Percentiles rank a stretch among this genome's conserved stretches.
These are phyloP conservation scores for Lasioglossum lativentre DNA, from an alignment of 2,888 invertebrate genomes.

Conservation along the genomic window DNA sequence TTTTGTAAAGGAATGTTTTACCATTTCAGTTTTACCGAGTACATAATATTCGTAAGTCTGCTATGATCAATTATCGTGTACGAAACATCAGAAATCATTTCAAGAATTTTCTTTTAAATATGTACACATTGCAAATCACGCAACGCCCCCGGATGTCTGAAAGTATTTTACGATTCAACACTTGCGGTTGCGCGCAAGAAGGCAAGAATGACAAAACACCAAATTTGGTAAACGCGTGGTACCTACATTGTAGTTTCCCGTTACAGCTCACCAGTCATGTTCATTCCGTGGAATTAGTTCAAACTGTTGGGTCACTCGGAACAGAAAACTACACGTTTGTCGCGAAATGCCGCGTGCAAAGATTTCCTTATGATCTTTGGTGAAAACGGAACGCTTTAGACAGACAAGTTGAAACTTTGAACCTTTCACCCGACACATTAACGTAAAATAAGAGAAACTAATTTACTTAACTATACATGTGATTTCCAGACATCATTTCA, in stretches of 20 bases:
- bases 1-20: too few relatives aligned
- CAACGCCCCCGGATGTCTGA: neutral
- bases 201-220: neutral
- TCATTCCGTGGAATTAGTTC: slow-evolving; percentile 17
- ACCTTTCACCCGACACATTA: slow-evolving; percentile 5
- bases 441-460: neutral
- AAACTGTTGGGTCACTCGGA: neutral
- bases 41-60: neutral
- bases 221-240: slow-evolving; percentile 4
- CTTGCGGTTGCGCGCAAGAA: neutral
- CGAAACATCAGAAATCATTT: neutral
- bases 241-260: slow-evolving; percentile 12
- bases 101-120: neutral
- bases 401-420: too few relatives aligned
- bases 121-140: slow-evolving; percentile 1
- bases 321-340: neutral
- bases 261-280: slow-evolving; percentile 57
- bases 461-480: neutral
- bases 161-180: neutral
- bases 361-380: neutral
- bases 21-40: too few relatives aligned
- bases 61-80: neutral
- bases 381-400: neutral
- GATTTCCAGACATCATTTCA: neutral
- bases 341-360: neutral